Percentiles rank a stretch among this genome's conserved stretches.
These are phyloP conservation scores for Elgaria multicarinata DNA, from an alignment of 2,113 vertebrate genomes.

Conservation along the genomic window DNA sequence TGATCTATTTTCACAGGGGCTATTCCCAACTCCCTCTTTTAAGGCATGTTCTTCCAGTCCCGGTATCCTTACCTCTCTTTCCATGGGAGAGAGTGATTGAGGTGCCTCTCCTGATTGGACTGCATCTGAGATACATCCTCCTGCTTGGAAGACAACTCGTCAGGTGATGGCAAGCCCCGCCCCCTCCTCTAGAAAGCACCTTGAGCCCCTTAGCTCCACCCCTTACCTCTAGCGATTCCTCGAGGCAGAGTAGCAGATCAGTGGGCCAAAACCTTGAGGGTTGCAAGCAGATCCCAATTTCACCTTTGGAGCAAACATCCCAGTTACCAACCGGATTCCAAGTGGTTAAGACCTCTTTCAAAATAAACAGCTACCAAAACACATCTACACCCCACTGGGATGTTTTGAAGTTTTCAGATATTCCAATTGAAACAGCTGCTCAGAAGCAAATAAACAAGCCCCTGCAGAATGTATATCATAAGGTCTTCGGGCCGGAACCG, in stretches of 20 bases:
- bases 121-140: background rate
- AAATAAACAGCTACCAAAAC: constrained; percentile 14
- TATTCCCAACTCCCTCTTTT: too few species aligned
- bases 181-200: background rate
- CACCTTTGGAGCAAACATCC: background rate
- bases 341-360: background rate
- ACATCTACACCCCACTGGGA: background rate
- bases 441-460: constrained; percentile 5
- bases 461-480: background rate
- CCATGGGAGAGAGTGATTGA: too few species aligned
- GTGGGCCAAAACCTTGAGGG: background rate
- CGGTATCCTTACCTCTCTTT: too few species aligned
- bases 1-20: too few species aligned
- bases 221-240: too few species aligned
- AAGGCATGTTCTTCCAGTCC: too few species aligned
- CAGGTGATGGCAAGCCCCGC: background rate
- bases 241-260: background rate
- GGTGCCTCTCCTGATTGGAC: background rate
- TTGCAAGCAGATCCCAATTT: background rate
- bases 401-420: constrained; percentile 1
- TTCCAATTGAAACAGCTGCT: constrained; percentile 23
- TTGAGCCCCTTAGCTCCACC: background rate
- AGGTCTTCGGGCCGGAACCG: background rate
- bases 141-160: background rate
- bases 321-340: background rate